Evolutionary conservation across 2,888 invertebrate species (phyloP).

Genomic region (Ariolimax columbianus): DNA sequence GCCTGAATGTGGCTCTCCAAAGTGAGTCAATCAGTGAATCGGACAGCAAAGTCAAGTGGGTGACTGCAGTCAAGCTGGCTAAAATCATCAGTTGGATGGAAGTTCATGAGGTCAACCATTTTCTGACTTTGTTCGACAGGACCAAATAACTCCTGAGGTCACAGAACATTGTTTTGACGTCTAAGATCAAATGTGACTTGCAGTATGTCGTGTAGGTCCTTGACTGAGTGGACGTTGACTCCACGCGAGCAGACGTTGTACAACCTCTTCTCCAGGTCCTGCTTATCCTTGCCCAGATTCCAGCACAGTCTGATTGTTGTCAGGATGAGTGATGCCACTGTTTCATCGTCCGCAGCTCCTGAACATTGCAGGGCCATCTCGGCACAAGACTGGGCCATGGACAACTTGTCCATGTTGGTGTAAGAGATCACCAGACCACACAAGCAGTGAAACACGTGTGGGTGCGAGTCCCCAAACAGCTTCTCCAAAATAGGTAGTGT

Average conservation of each 20-base stretch:
- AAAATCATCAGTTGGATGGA: too few species aligned
- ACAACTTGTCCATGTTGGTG: slow-evolving; percentile 67
- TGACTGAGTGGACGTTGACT: slow-evolving; percentile 49
- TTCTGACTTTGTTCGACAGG: background rate
- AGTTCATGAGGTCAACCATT: background rate
- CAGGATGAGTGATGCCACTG: slow-evolving; percentile 73
- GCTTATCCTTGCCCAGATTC: slow-evolving; percentile 76
- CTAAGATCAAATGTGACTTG: slow-evolving; percentile 22
- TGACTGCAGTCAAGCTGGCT: too few species aligned
- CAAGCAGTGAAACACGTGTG: slow-evolving; percentile 63
- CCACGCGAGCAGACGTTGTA: slow-evolving; percentile 57
- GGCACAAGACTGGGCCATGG: slow-evolving; percentile 73
- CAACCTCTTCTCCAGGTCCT: slow-evolving; percentile 70
- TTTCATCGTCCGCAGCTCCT: slow-evolving; percentile 63
- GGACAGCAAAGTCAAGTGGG: too few species aligned
- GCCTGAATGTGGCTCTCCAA: too few species aligned
- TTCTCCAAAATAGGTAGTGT: slow-evolving; percentile 76
- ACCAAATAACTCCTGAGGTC: background rate
- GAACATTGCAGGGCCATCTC: slow-evolving; percentile 71
- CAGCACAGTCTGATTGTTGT: slow-evolving; percentile 74
- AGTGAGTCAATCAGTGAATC: too few species aligned
- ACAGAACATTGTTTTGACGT: background rate
- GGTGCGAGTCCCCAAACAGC: slow-evolving; percentile 70
- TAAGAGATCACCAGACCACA: slow-evolving; percentile 75
- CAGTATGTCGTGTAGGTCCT: slow-evolving; percentile 53